A percentile compares a stretch with the other conserved stretches of the same genome.
These are phyloP conservation scores for Lasioglossum figueresi DNA, from an alignment of 2,888 invertebrate genomes.

Conservation along the genomic window DNA sequence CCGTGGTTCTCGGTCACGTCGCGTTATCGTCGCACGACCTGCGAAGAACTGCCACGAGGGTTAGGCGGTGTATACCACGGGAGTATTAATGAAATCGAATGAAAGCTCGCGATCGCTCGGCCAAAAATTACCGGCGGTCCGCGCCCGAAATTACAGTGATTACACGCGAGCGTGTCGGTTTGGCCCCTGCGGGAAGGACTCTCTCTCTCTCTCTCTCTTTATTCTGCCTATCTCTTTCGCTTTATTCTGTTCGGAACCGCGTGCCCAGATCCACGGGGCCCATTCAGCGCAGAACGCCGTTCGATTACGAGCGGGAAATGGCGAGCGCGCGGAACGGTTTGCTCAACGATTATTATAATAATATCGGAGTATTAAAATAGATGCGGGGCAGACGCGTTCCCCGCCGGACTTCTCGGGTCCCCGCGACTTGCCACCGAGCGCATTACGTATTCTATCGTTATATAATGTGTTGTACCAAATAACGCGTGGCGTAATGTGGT, in stretches of 20 bases:
- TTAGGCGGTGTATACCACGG: not conserved
- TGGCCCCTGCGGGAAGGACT: constrained; percentile 69
- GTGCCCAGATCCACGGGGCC: constrained; percentile 55
- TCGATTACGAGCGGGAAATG: constrained; percentile 73
- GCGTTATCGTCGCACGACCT: constrained; percentile 60
- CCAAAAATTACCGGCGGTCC: constrained; percentile 72
- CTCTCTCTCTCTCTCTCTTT: constrained; percentile 52
- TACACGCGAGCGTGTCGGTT: constrained; percentile 73
- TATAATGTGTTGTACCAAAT: constrained; percentile 29
- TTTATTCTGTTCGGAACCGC: constrained; percentile 4
- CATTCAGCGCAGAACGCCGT: constrained; percentile 65
- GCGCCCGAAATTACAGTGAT: constrained; percentile 81
- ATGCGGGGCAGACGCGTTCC: constrained; percentile 53
- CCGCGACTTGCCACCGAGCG: constrained; percentile 7
- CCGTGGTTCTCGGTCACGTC: constrained; percentile 36
- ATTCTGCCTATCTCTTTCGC: not conserved
- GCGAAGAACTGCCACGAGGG: constrained; percentile 34
- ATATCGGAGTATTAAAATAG: constrained; percentile 75
- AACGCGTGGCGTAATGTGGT: constrained; percentile 30
- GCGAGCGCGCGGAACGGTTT: constrained; percentile 66
- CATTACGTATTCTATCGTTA: constrained; percentile 48
- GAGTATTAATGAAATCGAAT: constrained; percentile 73
- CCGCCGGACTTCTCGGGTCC: constrained; percentile 20
- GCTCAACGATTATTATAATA: constrained; percentile 75
- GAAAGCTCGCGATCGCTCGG: constrained; percentile 71